Conservation (phyloP, 2,113 vertebrate species). For the Notarius lentiginosus region DNA sequence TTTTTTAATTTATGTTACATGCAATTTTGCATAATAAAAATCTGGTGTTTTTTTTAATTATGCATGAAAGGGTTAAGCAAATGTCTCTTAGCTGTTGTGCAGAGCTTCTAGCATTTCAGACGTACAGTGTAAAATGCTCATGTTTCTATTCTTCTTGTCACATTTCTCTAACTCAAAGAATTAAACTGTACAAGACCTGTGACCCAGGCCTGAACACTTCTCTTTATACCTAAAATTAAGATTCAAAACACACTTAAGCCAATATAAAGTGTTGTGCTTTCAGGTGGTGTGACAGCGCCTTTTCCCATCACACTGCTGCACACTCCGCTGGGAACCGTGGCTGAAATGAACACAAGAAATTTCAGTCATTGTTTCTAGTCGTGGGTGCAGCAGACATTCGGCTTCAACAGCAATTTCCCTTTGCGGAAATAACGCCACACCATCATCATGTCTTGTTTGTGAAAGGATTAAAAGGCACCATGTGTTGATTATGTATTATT, state of each 20-base stretch:
- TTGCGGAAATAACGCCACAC: not conserved
- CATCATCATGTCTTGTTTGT: not conserved
- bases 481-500: not conserved
- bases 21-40: not conserved
- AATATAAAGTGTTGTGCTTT: conserved; percentile 32
- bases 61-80: not conserved
- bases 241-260: not conserved
- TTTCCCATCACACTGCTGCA: conserved; percentile 52
- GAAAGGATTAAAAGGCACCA: not conserved
- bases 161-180: not conserved
- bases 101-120: not conserved
- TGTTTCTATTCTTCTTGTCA: not conserved
- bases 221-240: not conserved
- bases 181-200: not conserved
- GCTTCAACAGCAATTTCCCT: not conserved
- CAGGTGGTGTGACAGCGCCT: conserved; percentile 9
- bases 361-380: conserved; percentile 86
- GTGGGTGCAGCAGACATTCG: conserved; percentile 67
- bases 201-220: not conserved
- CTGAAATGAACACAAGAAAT: conserved; percentile 69
- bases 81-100: not conserved
- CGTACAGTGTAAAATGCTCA: not conserved
- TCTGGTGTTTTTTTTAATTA: not conserved
- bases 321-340: conserved; percentile 76
- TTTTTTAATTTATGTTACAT: not conserved